phyloP scores from a whole-genome alignment of 2,888 invertebrate species.

The Chymomyza fuscimana region DNA sequence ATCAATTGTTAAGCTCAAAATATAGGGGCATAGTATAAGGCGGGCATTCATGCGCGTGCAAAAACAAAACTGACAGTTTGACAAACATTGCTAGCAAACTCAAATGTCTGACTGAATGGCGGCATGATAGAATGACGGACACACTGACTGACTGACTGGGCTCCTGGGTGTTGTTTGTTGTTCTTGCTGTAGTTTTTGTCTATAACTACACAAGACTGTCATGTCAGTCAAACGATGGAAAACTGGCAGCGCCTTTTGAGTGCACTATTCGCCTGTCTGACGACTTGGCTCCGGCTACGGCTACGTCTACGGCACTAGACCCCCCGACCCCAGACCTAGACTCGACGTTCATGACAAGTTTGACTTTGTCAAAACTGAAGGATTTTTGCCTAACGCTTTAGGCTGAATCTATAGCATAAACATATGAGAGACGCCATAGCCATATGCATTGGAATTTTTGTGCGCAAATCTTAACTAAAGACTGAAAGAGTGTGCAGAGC shows the following conservation, averaged over 20 bases:
- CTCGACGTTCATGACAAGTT: slow-evolving; percentile 53
- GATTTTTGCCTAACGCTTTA: slow-evolving; percentile 21
- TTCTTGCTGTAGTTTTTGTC: slow-evolving; percentile 7
- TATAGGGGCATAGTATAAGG: background rate
- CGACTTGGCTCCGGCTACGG: background rate
- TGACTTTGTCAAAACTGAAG: slow-evolving; percentile 61
- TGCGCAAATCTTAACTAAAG: background rate
- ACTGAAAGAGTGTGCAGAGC: background rate
- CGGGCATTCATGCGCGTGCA: background rate
- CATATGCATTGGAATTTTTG: slow-evolving; percentile 2
- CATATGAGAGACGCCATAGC: background rate
- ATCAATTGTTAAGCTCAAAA: background rate
- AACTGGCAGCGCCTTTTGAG: slow-evolving; percentile 32
- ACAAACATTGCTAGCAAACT: slow-evolving; percentile 34
- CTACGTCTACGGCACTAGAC: no score
- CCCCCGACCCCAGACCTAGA: background rate
- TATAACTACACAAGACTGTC: slow-evolving; percentile 48
- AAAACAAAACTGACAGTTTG: slow-evolving; percentile 40
- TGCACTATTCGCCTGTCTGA: slow-evolving; percentile 22
- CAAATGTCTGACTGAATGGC: background rate
- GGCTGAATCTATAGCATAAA: slow-evolving; percentile 3
- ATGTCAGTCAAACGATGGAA: slow-evolving; percentile 50
- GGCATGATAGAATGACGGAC: background rate
- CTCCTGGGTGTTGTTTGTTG: slow-evolving; percentile 17
- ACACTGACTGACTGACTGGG: background rate